Evolutionary conservation across 2,113 vertebrate genomes (phyloP), one percentile per base, ranked within the genome.

Genomic region (Daphoenositta chrysoptera): DNA sequence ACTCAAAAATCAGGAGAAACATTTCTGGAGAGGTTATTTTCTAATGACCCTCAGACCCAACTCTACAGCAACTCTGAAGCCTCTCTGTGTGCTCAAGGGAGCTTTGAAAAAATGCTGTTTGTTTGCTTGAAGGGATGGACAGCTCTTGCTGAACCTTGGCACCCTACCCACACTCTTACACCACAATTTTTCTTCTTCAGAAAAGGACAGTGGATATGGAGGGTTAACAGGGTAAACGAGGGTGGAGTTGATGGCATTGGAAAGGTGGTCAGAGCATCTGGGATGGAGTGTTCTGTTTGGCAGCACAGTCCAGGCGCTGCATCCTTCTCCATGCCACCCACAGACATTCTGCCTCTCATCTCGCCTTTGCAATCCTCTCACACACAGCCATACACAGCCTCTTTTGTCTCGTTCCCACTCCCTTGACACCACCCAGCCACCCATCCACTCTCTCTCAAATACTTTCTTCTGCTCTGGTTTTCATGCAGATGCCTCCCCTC

Each of bases 321-420:
- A 35, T 65, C 83, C 47, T 27, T 53, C 80, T 21, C 79, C 13
- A 8, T 73, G 83, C 93, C 91, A 93, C 91, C 70, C 87, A 81
- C 87, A 89, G 84, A 40, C 53, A 35, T 8, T 61, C 50, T 66
- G 73, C 33, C 70, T 88, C 85, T 26, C 85, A 39, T 54, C 61
- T 54, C 14, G 3, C 45, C 53, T 57, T 44, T 11, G 58, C 58
- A 28, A 4, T 39, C 48, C 72, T 56, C 63, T 77, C 79, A 9
- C 61, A 33, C 58, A 24, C 30, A 75, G 70, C 57, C 73, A 7
- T 15, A 30, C 23, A 15, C 65, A 58, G 42, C 56, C 48, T 57
- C 72, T 93, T 93, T 70, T 7, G 12, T 73, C 77, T 68, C 11
- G 6, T 56, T 93, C 39, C 48, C 47, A 3, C 37, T 95, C 39